Conservation (phyloP, 2,113 vertebrate genomes). For the Catagonus wagneri region DNA sequence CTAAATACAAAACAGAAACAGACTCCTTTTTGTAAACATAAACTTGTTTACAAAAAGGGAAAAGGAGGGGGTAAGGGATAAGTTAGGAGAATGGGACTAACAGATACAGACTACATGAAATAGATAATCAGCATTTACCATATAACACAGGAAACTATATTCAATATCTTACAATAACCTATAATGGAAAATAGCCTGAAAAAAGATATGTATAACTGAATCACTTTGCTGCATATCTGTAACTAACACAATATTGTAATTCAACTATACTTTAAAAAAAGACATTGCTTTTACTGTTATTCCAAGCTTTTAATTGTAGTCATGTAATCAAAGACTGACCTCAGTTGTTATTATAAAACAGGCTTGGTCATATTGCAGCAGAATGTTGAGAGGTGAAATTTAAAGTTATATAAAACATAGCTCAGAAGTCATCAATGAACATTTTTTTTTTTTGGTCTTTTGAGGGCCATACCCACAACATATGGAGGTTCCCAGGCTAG, state of each 20-base stretch:
- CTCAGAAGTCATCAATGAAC: background rate
- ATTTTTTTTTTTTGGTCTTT: no score
- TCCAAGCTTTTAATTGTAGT: slow-evolving; percentile 45
- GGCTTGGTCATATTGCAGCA: background rate
- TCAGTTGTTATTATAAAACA: background rate
- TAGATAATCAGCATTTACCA: background rate
- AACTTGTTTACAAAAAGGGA: background rate
- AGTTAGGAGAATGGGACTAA: background rate
- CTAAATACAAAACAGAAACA: background rate
- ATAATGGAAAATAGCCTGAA: background rate
- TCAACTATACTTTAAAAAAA: background rate
- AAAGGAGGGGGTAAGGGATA: background rate
- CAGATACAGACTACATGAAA: background rate
- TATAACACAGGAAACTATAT: background rate
- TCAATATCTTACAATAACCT: background rate
- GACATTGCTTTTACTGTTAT: slow-evolving; percentile 42
- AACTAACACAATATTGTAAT: background rate
- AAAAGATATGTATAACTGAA: background rate
- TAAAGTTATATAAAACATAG: slow-evolving; percentile 58
- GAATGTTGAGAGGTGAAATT: background rate
- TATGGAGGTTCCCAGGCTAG: no score
- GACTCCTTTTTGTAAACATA: no score
- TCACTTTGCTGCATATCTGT: background rate
- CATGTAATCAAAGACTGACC: background rate
- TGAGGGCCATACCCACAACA: no score